Conservation (phyloP, 1,140 invertebrate genomes). For the Zaprionus nigranus region DNA sequence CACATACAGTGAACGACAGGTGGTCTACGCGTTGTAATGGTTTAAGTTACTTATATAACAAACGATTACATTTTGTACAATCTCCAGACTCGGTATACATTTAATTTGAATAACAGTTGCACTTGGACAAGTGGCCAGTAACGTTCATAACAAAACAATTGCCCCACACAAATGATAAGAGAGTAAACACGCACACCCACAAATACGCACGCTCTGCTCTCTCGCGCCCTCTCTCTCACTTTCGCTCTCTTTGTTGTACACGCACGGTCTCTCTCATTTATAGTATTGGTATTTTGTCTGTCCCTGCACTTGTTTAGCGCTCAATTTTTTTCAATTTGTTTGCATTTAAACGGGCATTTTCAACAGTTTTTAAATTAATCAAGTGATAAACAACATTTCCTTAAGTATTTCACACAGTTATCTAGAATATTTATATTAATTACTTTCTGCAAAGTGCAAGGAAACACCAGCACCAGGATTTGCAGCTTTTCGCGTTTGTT, state of each 20-base stretch:
- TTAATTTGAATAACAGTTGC: constrained; percentile 23
- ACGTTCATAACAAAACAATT: constrained; percentile 59
- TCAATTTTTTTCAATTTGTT: constrained; percentile 12
- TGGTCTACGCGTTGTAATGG: constrained; percentile 56
- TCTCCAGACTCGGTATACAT: constrained; percentile 3
- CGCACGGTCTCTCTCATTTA: constrained; percentile 41
- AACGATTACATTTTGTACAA: constrained; percentile 38
- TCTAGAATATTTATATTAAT: constrained; percentile 23
- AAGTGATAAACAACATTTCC: neutral
- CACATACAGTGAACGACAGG: constrained; percentile 59
- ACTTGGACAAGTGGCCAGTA: constrained; percentile 27
- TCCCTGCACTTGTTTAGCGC: constrained; percentile 60
- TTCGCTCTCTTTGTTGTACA: constrained; percentile 20
- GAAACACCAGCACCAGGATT: constrained; percentile 55
- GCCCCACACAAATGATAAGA: constrained; percentile 67
- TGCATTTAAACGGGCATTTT: neutral
- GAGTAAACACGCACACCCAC: constrained; percentile 39
- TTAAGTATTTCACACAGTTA: constrained; percentile 12
- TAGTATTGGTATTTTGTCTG: constrained; percentile 70
- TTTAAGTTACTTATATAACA: constrained; percentile 60
- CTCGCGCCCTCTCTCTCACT: constrained; percentile 7
- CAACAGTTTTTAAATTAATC: neutral
- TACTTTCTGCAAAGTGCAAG: constrained; percentile 54
- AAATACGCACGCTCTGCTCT: constrained; percentile 9
- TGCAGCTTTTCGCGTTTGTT: constrained; percentile 69